Conservation (phyloP, 1,140 invertebrate species). For the Globodera ellingtonae region DNA sequence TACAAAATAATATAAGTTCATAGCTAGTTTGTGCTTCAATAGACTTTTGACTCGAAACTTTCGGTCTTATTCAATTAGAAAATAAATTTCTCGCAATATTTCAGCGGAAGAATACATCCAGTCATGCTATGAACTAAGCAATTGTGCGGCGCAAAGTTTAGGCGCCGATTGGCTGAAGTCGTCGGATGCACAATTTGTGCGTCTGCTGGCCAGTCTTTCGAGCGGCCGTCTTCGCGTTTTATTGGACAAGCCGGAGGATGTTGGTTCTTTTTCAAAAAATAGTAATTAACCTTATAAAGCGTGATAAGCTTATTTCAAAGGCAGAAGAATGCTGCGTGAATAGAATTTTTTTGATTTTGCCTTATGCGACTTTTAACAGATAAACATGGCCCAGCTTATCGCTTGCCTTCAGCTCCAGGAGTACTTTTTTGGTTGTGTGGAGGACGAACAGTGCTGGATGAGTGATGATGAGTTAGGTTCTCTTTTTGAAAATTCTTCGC, state of each 20-base stretch:
- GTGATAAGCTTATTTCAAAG: not conserved
- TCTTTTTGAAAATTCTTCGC: not conserved
- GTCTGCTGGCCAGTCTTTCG: slow-evolving; percentile 24
- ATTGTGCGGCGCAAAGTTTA: slow-evolving; percentile 14
- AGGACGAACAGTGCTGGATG: slow-evolving; percentile 19
- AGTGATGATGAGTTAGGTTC: slow-evolving; percentile 18
- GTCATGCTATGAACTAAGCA: slow-evolving; percentile 10
- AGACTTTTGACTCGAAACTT: no score
- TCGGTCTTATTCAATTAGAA: not conserved
- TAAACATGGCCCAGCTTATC: slow-evolving; percentile 17
- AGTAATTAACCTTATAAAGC: not conserved
- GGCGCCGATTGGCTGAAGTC: slow-evolving; percentile 16
- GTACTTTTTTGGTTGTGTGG: slow-evolving; percentile 25
- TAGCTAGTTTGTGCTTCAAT: no score
- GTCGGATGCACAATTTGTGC: slow-evolving; percentile 17
- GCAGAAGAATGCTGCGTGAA: not conserved
- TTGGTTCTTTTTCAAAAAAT: not conserved
- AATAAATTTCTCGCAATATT: not conserved
- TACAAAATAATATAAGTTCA: no score
- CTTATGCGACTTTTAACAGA: not conserved
- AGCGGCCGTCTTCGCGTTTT: slow-evolving; percentile 15
- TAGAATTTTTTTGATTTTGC: not conserved
- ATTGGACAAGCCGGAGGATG: slow-evolving; percentile 17
- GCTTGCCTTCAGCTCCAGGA: slow-evolving; percentile 27
- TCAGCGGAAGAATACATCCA: slow-evolving; percentile 18